Percentiles rank a stretch among this genome's conserved stretches.
Conservation (phyloP, 2,888 invertebrate genomes). For the Cryptus viduatorius region DNA sequence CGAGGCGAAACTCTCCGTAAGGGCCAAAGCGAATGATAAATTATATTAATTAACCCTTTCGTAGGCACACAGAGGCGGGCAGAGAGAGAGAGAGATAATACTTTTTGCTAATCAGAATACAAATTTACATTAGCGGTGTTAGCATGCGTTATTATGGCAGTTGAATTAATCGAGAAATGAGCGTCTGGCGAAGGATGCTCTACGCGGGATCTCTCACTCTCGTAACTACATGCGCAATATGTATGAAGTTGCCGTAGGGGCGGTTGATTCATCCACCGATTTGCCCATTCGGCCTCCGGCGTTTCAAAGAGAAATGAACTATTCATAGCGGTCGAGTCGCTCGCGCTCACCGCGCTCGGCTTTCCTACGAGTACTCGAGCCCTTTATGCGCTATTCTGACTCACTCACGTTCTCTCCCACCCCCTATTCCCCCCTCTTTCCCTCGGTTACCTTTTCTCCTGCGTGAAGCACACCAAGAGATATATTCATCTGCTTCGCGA, state of each 20-base stretch:
- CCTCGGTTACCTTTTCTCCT: background rate
- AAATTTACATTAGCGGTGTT: background rate
- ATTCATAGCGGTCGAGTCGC: constrained; percentile 71
- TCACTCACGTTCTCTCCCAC: background rate
- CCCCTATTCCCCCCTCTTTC: background rate
- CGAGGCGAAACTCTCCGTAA: background rate
- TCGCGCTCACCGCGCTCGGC: background rate
- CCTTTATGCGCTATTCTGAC: background rate
- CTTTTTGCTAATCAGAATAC: background rate
- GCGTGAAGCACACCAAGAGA: background rate
- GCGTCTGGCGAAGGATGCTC: background rate
- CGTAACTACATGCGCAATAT: background rate
- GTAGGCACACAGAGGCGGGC: too few relatives aligned
- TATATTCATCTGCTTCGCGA: background rate
- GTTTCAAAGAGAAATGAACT: constrained; percentile 75
- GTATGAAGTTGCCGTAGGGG: constrained; percentile 11
- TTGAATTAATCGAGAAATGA: constrained; percentile 5
- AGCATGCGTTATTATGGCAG: background rate
- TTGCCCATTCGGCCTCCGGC: constrained; percentile 69
- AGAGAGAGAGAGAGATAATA: background rate
- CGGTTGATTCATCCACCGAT: constrained; percentile 61
- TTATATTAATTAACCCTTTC: background rate
- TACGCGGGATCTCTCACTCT: background rate
- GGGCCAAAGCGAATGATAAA: background rate
- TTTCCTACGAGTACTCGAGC: background rate